Evolutionary conservation across 1,140 invertebrate species (phyloP).

Genomic region (Trypoxylus dichotomus): DNA sequence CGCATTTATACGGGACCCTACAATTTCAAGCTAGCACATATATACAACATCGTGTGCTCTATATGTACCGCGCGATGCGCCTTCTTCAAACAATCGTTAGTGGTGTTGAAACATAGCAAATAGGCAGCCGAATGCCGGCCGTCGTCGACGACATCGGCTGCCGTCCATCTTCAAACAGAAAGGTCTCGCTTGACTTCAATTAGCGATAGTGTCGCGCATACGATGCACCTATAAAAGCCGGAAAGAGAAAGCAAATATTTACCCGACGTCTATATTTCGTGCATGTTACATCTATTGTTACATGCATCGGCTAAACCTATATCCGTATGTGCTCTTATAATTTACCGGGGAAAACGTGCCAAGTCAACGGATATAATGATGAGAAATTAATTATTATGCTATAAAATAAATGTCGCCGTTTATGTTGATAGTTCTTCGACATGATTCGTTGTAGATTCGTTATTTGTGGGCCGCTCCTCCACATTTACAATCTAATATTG

Average conservation of each 20-base stretch:
- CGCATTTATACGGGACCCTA: too few species aligned
- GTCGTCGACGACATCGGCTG: constrained; percentile 6
- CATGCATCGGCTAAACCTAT: background rate
- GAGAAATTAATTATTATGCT: too few species aligned
- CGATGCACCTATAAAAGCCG: constrained; percentile 17
- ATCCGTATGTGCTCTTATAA: background rate
- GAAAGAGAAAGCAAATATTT: constrained; percentile 15
- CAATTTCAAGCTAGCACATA: background rate
- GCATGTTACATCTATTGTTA: background rate
- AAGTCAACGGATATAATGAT: background rate
- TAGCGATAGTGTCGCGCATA: constrained; percentile 5
- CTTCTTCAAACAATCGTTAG: constrained; percentile 25
- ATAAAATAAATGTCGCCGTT: too few species aligned
- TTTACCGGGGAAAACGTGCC: background rate
- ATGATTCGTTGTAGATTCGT: too few species aligned
- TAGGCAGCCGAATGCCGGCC: background rate
- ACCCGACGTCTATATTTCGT: background rate
- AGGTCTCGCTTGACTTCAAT: constrained; percentile 11
- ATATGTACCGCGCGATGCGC: background rate
- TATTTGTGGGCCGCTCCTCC: too few species aligned
- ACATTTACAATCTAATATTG: too few species aligned
- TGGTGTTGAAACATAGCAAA: constrained; percentile 20
- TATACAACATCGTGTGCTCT: constrained; percentile 8
- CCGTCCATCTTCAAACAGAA: constrained; percentile 17
- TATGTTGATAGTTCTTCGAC: too few species aligned